Percentiles rank a stretch among this genome's conserved stretches.
Evolutionary conservation across 2,797 vertebrate species (phyloP).

Genomic region (Acanthurus leucopareius): DNA sequence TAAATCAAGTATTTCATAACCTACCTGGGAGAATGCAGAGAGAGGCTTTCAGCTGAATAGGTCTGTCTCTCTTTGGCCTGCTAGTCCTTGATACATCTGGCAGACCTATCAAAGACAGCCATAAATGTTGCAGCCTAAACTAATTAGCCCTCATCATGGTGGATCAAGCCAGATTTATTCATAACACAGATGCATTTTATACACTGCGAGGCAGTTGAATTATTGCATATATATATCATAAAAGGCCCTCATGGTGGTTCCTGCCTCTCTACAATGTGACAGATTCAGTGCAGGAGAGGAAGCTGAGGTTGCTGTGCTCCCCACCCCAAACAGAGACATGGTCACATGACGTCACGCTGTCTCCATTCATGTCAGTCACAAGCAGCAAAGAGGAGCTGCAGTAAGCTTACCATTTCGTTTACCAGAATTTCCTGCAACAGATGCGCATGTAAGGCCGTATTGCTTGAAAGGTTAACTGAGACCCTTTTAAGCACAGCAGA

Average conservation of each 20-base stretch:
- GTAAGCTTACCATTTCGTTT: neutral
- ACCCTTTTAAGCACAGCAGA: neutral
- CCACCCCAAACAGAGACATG: slow-evolving; percentile 74
- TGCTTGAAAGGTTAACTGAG: neutral
- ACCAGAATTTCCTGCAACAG: neutral
- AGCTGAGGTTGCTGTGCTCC: slow-evolving; percentile 70
- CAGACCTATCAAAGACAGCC: slow-evolving; percentile 71
- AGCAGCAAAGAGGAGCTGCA: slow-evolving; percentile 40
- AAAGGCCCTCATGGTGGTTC: slow-evolving; percentile 68
- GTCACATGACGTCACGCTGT: slow-evolving; percentile 79
- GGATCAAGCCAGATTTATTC: slow-evolving; percentile 61
- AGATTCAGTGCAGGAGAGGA: slow-evolving; percentile 74
- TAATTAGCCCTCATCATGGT: slow-evolving; percentile 67
- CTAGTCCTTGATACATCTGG: slow-evolving; percentile 65
- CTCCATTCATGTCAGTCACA: slow-evolving; percentile 63
- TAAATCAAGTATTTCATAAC: slow-evolving; percentile 42
- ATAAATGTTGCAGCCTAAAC: slow-evolving; percentile 72
- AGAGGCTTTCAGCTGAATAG: slow-evolving; percentile 64
- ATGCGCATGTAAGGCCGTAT: neutral
- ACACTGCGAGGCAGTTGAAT: slow-evolving; percentile 57
- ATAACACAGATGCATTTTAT: slow-evolving; percentile 62
- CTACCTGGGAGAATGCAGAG: slow-evolving; percentile 78
- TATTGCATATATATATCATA: slow-evolving; percentile 50
- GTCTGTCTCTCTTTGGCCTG: slow-evolving; percentile 72
- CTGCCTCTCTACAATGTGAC: slow-evolving; percentile 71